phyloP scores from a whole-genome alignment of 2,113 vertebrate species.

The Eulemur macaco region DNA sequence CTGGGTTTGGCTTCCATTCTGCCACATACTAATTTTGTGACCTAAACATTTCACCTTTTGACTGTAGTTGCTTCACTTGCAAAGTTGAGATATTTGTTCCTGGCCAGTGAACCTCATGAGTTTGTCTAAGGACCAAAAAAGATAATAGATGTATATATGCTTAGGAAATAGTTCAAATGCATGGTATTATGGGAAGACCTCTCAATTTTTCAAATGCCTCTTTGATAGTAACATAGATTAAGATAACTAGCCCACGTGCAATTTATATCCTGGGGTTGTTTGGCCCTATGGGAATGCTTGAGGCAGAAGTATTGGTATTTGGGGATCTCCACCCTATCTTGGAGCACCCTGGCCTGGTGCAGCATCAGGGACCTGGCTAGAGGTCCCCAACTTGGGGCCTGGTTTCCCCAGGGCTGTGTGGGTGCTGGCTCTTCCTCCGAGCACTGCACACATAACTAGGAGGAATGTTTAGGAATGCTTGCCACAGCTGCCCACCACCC shows the following conservation, averaged over 20 bases:
- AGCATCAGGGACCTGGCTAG: not conserved
- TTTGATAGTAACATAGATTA: not conserved
- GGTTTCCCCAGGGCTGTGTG: not conserved
- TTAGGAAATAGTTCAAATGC: not conserved
- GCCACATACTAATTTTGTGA: not conserved
- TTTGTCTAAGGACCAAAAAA: not conserved
- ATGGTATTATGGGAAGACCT: not conserved
- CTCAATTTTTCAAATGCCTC: not conserved
- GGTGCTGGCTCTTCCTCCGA: not conserved
- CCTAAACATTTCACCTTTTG: not conserved
- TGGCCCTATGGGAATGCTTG: not conserved
- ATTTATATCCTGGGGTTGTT: not conserved
- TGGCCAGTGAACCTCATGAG: not conserved
- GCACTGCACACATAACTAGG: not conserved
- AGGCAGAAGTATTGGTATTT: not conserved
- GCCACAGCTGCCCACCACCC: not conserved
- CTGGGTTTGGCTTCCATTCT: not conserved
- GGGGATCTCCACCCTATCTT: conserved; percentile 33
- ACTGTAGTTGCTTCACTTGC: not conserved
- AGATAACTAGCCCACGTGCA: not conserved
- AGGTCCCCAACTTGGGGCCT: not conserved
- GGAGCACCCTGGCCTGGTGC: not conserved
- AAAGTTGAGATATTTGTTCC: not conserved
- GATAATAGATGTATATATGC: not conserved
- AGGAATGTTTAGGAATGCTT: not conserved